phyloP scores from a whole-genome alignment of 1,140 invertebrate species.

The Temnothorax nylanderi region DNA sequence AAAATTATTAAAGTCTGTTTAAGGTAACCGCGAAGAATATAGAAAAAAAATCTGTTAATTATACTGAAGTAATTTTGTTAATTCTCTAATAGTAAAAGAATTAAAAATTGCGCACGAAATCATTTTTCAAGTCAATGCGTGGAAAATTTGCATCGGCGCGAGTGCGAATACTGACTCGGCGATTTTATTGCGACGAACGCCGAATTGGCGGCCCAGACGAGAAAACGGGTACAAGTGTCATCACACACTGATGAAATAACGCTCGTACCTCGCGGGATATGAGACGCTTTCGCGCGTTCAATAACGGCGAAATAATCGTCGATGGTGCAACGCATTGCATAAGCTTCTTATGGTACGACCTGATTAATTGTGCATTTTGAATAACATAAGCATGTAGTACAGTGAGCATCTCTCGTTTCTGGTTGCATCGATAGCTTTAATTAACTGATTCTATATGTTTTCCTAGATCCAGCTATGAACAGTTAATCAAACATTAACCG shows the following conservation, averaged over 20 bases:
- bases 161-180: neutral
- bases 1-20: neutral
- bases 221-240: neutral
- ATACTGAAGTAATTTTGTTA: neutral
- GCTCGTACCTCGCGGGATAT: neutral
- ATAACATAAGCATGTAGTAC: neutral
- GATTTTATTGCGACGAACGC: neutral
- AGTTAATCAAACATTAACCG: neutral
- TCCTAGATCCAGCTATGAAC: neutral
- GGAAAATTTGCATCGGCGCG: constrained; percentile 18
- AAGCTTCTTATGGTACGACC: constrained; percentile 18
- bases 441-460: neutral
- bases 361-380: constrained; percentile 26
- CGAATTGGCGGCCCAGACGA: constrained; percentile 17
- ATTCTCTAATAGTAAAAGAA: neutral
- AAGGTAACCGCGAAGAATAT: neutral
- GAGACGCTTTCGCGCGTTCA: constrained; percentile 34
- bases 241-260: constrained; percentile 42
- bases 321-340: constrained; percentile 41
- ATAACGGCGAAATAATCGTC: constrained; percentile 13
- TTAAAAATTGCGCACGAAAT: neutral
- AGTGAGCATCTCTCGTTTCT: neutral
- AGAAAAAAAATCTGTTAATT: neutral
- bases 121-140: neutral
- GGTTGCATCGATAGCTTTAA: constrained; percentile 7